Base-by-base conservation (phyloP, 1,140 invertebrate species). In the Tyrophagus putrescentiae region DNA sequence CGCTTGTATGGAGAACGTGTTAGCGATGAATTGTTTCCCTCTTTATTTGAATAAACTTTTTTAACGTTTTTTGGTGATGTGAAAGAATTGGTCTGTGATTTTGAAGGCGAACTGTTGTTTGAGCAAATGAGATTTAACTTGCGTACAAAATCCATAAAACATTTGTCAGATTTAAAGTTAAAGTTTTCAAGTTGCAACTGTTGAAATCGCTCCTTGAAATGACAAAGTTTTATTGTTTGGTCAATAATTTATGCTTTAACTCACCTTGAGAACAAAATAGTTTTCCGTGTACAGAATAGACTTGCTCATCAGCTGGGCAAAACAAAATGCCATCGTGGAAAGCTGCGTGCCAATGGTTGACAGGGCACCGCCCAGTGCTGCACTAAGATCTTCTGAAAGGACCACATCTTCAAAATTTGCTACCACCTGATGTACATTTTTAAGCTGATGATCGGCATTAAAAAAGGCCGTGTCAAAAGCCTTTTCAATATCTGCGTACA, bases 61-160 rank as follows among this genome's bases (percentile, higher is more conserved):
- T n/a, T n/a, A n/a, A n/a, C n/a, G n/a, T n/a, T n/a, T n/a, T n/a
- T n/a, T n/a, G n/a, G n/a, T n/a, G n/a, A n/a, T n/a, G n/a, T n/a
- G n/a, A n/a, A n/a, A n/a, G n/a, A n/a, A n/a, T n/a, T n/a, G n/a
- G n/a, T n/a, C n/a, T n/a, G n/a, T n/a, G n/a, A n/a, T n/a, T n/a
- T n/a, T n/a, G n/a, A n/a, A n/a, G n/a, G n/a, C n/a, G n/a, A n/a
- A n/a, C n/a, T n/a, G n/a, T n/a, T n/a, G n/a, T n/a, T n/a, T n/a
- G n/a, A n/a, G n/a, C n/a, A n/a, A n/a, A n/a, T n/a, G n/a, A n/a
- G n/a, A n/a, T 48, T 31, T 9, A 54, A n/a, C 27, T 54, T 54
- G 25, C 52, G 52, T 27, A 54, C 13, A 54, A 54, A 54, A 54
- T 54, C 52, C 52, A 54, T 54, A 36, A 54, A 54, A 9, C n/a